Evolutionary conservation across 2,888 invertebrate species (phyloP).

Genomic region (Ichneumoninae sp.): DNA sequence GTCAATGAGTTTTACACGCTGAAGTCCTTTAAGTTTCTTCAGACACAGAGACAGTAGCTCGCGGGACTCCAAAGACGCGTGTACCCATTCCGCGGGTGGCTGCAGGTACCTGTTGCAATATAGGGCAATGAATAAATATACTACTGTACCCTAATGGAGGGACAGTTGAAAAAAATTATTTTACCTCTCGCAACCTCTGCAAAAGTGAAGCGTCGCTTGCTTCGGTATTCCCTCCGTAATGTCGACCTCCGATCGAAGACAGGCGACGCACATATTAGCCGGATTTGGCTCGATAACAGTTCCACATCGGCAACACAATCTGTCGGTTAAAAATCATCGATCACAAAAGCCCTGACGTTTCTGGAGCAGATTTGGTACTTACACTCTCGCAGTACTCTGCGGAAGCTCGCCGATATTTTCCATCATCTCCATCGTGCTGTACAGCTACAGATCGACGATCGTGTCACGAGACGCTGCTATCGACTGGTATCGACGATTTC

Average conservation of each 20-base stretch:
- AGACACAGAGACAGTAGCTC: constrained; percentile 96
- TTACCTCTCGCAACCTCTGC: constrained; percentile 95
- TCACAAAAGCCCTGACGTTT: not conserved
- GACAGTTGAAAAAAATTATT: not conserved
- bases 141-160: not conserved
- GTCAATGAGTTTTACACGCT: constrained; percentile 95
- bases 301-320: constrained; percentile 98
- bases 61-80: constrained; percentile 94
- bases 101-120: constrained; percentile 90
- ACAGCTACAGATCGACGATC: no score
- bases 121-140: not conserved
- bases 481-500: not conserved
- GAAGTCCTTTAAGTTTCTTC: constrained; percentile 95
- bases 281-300: constrained; percentile 96
- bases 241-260: constrained; percentile 95
- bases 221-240: constrained; percentile 98
- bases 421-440: constrained; percentile 60
- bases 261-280: constrained; percentile 98
- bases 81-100: constrained; percentile 95
- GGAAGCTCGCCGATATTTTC: constrained; percentile 53
- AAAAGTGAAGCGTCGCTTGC: constrained; percentile 95
- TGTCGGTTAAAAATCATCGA: constrained; percentile 78
- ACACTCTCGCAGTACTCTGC: constrained; percentile 61
- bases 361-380: constrained; percentile 41
- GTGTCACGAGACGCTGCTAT: not conserved